A percentile compares a stretch with the other conserved stretches of the same genome.
Evolutionary conservation across 2,113 vertebrate genomes (phyloP).

Genomic region (Rhynchomys soricoides): DNA sequence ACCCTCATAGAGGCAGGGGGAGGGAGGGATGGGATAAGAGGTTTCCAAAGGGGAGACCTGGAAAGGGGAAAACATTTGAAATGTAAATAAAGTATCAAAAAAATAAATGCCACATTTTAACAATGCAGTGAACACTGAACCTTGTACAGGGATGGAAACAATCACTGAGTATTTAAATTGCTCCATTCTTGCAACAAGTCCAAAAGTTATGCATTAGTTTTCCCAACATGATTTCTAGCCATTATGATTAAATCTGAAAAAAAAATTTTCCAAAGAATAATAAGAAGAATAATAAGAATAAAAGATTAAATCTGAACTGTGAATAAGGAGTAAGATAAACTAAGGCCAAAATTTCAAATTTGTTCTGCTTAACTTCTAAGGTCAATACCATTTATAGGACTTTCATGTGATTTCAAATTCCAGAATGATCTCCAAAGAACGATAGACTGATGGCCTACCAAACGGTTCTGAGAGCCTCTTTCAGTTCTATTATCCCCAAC

Average conservation of each 20-base stretch:
- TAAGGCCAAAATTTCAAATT: not conserved
- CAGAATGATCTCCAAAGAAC: not conserved
- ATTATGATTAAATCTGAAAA: not conserved
- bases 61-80: too few species aligned
- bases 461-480: not conserved
- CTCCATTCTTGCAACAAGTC: not conserved
- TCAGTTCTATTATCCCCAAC: not conserved
- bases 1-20: too few species aligned
- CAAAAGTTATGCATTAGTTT: not conserved
- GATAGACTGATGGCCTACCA: not conserved
- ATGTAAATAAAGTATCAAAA: too few species aligned
- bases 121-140: not conserved
- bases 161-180: not conserved
- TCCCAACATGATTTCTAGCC: not conserved
- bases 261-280: too few species aligned
- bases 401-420: not conserved
- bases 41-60: too few species aligned
- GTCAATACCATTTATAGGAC: not conserved
- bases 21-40: too few species aligned
- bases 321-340: not conserved
- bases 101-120: not conserved
- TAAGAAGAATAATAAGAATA: too few species aligned
- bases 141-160: not conserved
- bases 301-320: not conserved
- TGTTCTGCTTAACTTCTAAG: not conserved